Conservation (phyloP, 2,797 vertebrate species). For the Rhincodon typus region DNA sequence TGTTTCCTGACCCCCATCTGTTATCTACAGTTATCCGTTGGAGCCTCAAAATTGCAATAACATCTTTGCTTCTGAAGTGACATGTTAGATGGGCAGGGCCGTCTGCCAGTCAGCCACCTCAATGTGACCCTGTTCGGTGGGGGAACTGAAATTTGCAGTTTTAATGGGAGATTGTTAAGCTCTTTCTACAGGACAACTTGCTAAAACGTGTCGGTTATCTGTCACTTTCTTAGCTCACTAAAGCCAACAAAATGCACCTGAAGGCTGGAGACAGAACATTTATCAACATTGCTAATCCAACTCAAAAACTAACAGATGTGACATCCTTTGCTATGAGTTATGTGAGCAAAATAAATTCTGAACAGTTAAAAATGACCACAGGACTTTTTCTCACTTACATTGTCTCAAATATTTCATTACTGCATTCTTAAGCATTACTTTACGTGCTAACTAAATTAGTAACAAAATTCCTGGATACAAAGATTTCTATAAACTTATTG, state of each 20-base stretch:
- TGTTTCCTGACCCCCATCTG: background rate
- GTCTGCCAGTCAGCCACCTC: background rate
- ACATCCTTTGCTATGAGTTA: background rate
- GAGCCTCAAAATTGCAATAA: background rate
- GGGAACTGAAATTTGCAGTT: background rate
- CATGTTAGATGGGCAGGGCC: background rate
- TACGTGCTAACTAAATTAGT: background rate
- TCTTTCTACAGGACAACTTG: background rate
- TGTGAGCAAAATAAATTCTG: background rate
- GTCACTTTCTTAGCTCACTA: background rate
- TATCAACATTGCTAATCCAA: background rate
- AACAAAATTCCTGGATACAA: background rate
- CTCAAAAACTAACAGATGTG: background rate
- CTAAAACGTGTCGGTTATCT: background rate
- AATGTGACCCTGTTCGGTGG: background rate
- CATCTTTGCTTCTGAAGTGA: background rate
- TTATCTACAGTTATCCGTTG: background rate
- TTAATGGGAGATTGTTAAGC: background rate
- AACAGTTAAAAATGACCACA: background rate
- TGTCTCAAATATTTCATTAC: background rate
- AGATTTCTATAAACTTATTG: background rate
- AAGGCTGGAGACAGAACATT: background rate
- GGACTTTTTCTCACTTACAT: background rate
- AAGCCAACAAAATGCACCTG: background rate
- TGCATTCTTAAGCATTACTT: background rate